Base-by-base conservation (phyloP, 2,113 vertebrate genomes). In the Jacana jacana region DNA sequence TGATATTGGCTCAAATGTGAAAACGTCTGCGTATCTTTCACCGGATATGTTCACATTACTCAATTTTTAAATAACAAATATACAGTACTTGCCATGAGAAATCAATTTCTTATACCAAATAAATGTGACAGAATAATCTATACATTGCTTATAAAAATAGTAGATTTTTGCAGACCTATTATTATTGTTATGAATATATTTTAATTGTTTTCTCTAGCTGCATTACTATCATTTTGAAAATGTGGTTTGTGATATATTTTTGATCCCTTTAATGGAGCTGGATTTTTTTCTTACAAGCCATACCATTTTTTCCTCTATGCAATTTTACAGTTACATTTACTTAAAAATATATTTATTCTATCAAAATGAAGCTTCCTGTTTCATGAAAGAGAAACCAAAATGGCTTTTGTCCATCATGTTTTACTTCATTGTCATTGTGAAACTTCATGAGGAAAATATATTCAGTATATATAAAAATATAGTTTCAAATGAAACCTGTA, bases 31-130 rank as follows among this genome's bases (percentile, higher is more conserved):
- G 37, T 76, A 92, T 84, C 95, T 90, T 91, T 92, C 46, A 91
- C 17, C 18, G 77, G 42, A 88, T 80, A 9, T 79, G 7, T 90
- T 85, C 63, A 70, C 30, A 13, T 78, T 23, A 24, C 17, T 60
- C 4, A 70, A 33, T 93, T 96, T 96, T 95, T 73, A 84, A 37
- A 70, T 71, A 77, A 54, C 42, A 95, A 30, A 80, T 77, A 77
- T 30, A 44, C 28, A 93, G 16, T 65, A 58, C 46, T 52, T 94
- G 54, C 13, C 6, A 27, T 75, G 61, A 93, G n/a, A 93, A 97
- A 94, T 96, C 49, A 63, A 72, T 95, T 30, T 44, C 22, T 73
- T 40, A 48, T 24, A 75, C 85, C 63, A 92, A 96, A 69, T 81
- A 94, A 84, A 69, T 60, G n/a, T 91, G 71, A 39, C 58, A 76